Evolutionary conservation across 1,140 invertebrate species (phyloP).

Genomic region (Acromyrmex charruanus): DNA sequence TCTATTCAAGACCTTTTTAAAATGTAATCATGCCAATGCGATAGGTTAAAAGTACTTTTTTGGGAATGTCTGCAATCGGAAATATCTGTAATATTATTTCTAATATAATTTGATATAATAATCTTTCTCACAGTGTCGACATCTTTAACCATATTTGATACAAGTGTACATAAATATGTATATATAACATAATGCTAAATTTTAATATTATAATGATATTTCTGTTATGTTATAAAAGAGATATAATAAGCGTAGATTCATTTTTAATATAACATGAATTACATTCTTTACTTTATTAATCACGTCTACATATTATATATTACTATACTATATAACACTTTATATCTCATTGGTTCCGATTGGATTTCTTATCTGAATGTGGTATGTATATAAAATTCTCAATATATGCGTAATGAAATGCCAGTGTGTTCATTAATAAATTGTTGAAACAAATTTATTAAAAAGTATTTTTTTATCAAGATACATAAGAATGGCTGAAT

Average conservation of each 20-base stretch:
- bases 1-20: conserved; percentile 26
- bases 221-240: background rate
- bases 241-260: background rate
- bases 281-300: conserved; percentile 16
- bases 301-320: conserved; percentile 7
- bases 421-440: conserved; percentile 68
- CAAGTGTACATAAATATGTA: conserved; percentile 45
- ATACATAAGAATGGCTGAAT: conserved; percentile 1
- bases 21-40: background rate
- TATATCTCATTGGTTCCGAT: background rate
- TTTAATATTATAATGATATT: conserved; percentile 30
- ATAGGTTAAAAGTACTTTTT: conserved; percentile 34
- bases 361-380: conserved; percentile 10
- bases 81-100: conserved; percentile 36
- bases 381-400: conserved; percentile 48
- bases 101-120: conserved; percentile 15
- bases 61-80: background rate
- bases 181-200: conserved; percentile 11
- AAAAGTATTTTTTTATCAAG: conserved; percentile 66
- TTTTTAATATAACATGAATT: conserved; percentile 20
- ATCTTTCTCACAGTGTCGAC: conserved; percentile 18
- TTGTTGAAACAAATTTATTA: conserved; percentile 53
- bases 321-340: conserved; percentile 7
- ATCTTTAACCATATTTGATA: conserved; percentile 45
- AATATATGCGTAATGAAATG: conserved; percentile 52